Evolutionary conservation across 2,113 vertebrate species (phyloP).

Genomic region (Hylia prasina): DNA sequence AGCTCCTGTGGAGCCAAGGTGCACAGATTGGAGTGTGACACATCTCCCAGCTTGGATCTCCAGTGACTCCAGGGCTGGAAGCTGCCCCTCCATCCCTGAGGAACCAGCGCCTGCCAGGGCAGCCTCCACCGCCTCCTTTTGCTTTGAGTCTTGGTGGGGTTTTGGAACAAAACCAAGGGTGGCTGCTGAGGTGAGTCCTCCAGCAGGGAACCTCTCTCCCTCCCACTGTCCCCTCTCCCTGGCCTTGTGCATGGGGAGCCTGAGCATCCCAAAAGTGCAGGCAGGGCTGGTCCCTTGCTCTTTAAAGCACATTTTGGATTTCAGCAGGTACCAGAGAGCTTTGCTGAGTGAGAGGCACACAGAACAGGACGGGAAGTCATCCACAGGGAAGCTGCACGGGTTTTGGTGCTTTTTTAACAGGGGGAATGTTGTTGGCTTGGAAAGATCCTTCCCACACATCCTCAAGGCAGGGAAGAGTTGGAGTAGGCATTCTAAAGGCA

Average conservation of each 20-base stretch:
- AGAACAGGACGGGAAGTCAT: background rate
- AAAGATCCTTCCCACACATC: background rate
- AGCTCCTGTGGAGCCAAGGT: background rate
- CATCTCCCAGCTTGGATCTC: background rate
- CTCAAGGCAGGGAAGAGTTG: background rate
- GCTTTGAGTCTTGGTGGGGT: background rate
- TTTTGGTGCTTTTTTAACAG: background rate
- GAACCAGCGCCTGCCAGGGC: background rate
- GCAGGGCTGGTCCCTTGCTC: background rate
- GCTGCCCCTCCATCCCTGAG: background rate
- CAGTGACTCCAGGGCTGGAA: background rate
- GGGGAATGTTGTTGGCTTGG: background rate
- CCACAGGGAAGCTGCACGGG: background rate
- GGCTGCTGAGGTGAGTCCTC: background rate
- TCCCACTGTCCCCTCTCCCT: background rate
- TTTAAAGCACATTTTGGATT: background rate
- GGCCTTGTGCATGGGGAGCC: background rate
- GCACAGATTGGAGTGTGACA: background rate
- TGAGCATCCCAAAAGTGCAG: background rate
- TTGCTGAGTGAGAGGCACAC: background rate
- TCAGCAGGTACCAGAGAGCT: background rate
- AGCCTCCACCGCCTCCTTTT: background rate
- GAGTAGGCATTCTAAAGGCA: background rate
- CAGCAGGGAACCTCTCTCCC: background rate
- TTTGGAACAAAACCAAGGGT: background rate